Evolutionary conservation across 2,113 vertebrate genomes (phyloP).

Genomic region (Tyto alba): DNA sequence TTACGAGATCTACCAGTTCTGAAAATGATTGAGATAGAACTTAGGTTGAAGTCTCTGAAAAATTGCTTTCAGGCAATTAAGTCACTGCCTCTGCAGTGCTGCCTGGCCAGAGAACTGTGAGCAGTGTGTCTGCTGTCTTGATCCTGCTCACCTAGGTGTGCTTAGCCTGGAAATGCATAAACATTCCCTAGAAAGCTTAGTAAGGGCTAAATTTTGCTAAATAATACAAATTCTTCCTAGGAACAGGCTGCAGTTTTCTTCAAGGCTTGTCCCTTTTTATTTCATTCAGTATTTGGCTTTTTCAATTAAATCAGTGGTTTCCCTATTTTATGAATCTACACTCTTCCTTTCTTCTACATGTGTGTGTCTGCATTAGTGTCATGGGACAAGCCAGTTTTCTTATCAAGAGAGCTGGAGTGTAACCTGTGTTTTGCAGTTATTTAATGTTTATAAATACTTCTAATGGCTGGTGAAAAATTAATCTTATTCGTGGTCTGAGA

Average conservation of each 20-base stretch:
- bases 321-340: background rate
- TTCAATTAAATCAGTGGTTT: background rate
- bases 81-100: background rate
- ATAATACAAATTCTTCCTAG: background rate
- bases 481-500: background rate
- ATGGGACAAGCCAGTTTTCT: background rate
- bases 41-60: background rate
- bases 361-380: background rate
- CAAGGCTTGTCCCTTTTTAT: background rate
- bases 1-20: background rate
- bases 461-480: background rate
- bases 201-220: background rate
- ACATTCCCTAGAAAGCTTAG: background rate
- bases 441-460: background rate
- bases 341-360: background rate
- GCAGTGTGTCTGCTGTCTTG: background rate
- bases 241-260: background rate
- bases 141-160: background rate
- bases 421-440: background rate
- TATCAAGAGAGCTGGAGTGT: background rate
- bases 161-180: background rate
- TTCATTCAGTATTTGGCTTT: background rate
- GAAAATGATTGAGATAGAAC: background rate
- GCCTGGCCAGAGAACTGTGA: background rate
- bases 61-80: background rate